Evolutionary conservation across 2,888 invertebrate genomes (phyloP).

Genomic region (Nasonovia ribisnigri): DNA sequence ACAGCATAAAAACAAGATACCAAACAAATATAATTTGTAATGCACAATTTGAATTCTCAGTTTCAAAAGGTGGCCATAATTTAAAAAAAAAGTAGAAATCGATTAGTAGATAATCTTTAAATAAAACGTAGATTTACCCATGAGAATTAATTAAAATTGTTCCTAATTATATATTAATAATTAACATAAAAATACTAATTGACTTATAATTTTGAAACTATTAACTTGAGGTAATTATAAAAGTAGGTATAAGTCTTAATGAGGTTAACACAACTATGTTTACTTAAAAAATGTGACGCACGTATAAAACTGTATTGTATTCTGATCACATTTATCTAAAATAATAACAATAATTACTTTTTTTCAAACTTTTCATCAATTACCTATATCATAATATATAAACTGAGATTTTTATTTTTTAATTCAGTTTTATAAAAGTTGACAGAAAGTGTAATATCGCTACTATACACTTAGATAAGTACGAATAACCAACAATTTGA

Average conservation of each 20-base stretch:
- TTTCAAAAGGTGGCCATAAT: neutral
- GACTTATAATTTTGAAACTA: neutral
- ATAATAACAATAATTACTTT: neutral
- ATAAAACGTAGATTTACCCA: no score
- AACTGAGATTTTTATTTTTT: neutral
- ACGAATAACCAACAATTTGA: no score
- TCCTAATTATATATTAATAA: neutral
- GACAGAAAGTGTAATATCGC: no score
- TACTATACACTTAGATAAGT: no score
- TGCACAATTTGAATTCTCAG: neutral
- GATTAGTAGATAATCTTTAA: neutral
- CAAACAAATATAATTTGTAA: neutral
- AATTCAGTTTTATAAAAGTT: neutral
- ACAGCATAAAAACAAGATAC: neutral
- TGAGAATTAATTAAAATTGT: neutral
- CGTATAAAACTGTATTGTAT: neutral
- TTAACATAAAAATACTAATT: neutral
- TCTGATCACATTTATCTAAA: neutral
- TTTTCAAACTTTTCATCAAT: neutral
- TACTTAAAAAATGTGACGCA: neutral
- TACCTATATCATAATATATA: no score
- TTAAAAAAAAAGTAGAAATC: neutral
- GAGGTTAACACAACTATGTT: neutral
- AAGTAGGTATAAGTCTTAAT: neutral
- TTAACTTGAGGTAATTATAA: neutral